Evolutionary conservation across 2,113 vertebrate species (phyloP).

Genomic region (Conger conger): DNA sequence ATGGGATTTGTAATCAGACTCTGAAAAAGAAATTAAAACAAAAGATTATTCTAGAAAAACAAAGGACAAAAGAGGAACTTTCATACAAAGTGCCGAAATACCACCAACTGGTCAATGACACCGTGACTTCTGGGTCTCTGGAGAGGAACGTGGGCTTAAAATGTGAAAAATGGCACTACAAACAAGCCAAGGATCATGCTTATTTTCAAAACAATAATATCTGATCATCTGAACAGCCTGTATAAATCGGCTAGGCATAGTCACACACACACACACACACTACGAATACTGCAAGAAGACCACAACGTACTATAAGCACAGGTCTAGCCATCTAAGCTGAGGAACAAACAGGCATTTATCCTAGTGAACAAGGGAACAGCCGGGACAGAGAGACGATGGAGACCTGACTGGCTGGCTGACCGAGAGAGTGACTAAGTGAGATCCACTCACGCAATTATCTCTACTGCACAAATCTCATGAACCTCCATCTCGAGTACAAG

Average conservation of each 20-base stretch:
- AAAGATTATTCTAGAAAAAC: conserved; percentile 9
- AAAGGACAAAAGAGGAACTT: background rate
- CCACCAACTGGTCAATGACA: too few relatives aligned
- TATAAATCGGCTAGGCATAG: background rate
- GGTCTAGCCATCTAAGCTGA: conserved; percentile 2
- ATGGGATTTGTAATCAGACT: conserved; percentile 47
- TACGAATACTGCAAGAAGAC: background rate
- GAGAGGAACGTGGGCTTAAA: background rate
- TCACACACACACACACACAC: background rate
- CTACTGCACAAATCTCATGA: background rate
- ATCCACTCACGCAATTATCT: background rate
- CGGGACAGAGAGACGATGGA: background rate
- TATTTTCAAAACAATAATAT: background rate
- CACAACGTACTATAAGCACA: conserved; percentile 15
- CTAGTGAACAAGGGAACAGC: conserved; percentile 9
- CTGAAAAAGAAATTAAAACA: conserved; percentile 49
- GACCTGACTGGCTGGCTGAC: background rate
- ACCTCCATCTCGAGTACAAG: background rate
- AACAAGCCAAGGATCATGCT: background rate
- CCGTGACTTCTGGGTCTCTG: too few relatives aligned
- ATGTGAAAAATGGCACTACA: too few relatives aligned
- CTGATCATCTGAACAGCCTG: background rate
- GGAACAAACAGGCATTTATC: conserved; percentile 2
- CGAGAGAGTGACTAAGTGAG: background rate
- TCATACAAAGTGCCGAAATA: background rate